Base-by-base conservation (phyloP, 2,113 vertebrate genomes). In the Pluvianellus socialis region DNA sequence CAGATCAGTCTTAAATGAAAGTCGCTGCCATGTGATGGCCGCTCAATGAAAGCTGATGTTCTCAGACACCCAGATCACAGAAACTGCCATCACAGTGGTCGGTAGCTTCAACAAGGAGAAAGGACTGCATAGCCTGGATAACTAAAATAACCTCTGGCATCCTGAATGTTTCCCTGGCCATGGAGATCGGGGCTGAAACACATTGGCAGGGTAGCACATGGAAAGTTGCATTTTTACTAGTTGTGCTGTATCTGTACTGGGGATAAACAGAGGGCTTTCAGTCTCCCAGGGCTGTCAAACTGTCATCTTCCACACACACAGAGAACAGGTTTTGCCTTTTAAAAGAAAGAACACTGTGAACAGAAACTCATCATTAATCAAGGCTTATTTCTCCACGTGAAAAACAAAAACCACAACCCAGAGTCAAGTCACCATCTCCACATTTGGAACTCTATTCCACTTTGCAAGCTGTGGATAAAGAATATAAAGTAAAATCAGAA, bases 291-390 rank as follows among this genome's bases (percentile, higher is more conserved):
- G 85, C 90, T 97, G 97, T 95, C 96, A 97, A 90, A 95, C 96
- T 97, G 91, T 96, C 91, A 80, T 93, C 66, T 95, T 95, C 32
- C 74, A 77, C 44, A 68, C 33, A 66, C 21, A 82, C 1, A 92
- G 49, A 76, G 67, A 96, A 95, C 85, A 95, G 93, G 95, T 93
- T 97, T 93, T 96, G 94, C 91, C 86, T 96, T 97, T 94, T 95
- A 83, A 97, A 97, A 97, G 90, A 93, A 92, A 86, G 92, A 94
- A 92, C 79, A 83, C 86, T 95, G 92, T 87, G 94, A 95, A 94
- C 90, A 96, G 87, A 97, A 96, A 95, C 53, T 94, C 74, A 47
- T 93, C 88, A 73, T 97, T 96, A 98, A 97, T 97, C 94, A 94
- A 87, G 83, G 44, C 68, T 88, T 94, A 91, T 92, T 92, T 91